Evolutionary conservation across 2,888 invertebrate species (phyloP), one percentile per base, ranked within the genome.

Genomic region (Dasypolia templi): DNA sequence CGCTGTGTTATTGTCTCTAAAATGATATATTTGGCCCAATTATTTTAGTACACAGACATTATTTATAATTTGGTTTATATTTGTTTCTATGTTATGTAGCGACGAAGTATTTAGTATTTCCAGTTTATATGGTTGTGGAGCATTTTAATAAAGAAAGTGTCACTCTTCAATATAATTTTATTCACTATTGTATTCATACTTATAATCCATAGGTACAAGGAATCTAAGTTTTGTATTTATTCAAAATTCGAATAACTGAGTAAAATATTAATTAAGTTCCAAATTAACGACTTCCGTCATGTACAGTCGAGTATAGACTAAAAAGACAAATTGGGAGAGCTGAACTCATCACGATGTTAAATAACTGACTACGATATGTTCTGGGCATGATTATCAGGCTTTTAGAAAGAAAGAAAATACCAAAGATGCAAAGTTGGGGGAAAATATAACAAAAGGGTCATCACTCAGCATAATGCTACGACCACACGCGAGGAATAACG

Each of bases 11-110:
- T 73, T 79, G 76, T 76, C 76, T 73, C 63, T 72, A 68, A 79
- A 68, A 72, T 82, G 53, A 64, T 77, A 73, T 68, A 72, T 77
- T 71, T 80, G 62, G 1, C 55, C 65, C 44, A 69, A 72, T 83
- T 59, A 76, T 72, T 76, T 75, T 26, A 73, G 68, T 62, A 55
- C 32, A 11, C 51, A 19, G 56, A 75, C 14, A 32, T 75, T 29
- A 65, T 44, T 53, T 59, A 49, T n/a, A n/a, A n/a, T 63, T 58
- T 49, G 12, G 32, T 58, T 53, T 12, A 22, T 5, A 49, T 64
- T 22, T 26, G 26, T 0, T 7, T 56, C 32, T 32, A 42, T 29
- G 19, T 39, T 51, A 11, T 19, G n/a, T 35, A 44, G 12, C 29
- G 14, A 44, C 26, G 9, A 26, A 67, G 17, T 35, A 58, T 49